Evolutionary conservation across 2,888 invertebrate species (phyloP), one percentile per base, ranked within the genome.

Genomic region (Choristoneura rosaceana): DNA sequence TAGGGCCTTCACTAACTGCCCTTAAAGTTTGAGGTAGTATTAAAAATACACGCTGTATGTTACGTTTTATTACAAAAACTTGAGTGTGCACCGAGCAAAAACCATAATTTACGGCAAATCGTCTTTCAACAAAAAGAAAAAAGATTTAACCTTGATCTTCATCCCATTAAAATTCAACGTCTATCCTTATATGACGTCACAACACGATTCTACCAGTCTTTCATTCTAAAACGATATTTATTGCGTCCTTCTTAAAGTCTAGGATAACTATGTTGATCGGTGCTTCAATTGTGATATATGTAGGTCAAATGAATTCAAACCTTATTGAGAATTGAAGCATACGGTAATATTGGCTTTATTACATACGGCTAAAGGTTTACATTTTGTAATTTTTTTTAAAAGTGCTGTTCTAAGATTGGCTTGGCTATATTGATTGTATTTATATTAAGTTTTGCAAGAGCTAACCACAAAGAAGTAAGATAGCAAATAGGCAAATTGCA

Each of bases 401-500:
- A 17, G 15, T 3, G 4, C 15, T 4, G 15, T 8, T 8, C 2
- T 17, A 9, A 1, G 8, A 0, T 50, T 17, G 50, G 15, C 7
- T 15, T 50, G 47, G n/a, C n/a, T 2, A 3, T 47, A 0, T n/a
- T 5, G n/a, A 47, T n/a, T n/a, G 5, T n/a, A 34, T 50, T 15
- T 50, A 15, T 50, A 7, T 15, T 55, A 45, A 59, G 47, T 50
- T 41, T 50, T 60, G 43, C 41, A 34, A 64, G 60, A 52, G 52
- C 5, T 7, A 52, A 52, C 50, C 15, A n/a, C n/a, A 47, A 7
- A n/a, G 64, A 17, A 14, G 14, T 45, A 58, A 47, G 73, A 25
- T 25, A 25, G 25, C 25, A 25, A n/a, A n/a, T n/a, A n/a, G n/a
- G n/a, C n/a, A n/a, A n/a, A n/a, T n/a, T n/a, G n/a, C n/a, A n/a